Evolutionary conservation across 2,888 invertebrate species (phyloP).

Genomic region (Hypsopygia costalis): DNA sequence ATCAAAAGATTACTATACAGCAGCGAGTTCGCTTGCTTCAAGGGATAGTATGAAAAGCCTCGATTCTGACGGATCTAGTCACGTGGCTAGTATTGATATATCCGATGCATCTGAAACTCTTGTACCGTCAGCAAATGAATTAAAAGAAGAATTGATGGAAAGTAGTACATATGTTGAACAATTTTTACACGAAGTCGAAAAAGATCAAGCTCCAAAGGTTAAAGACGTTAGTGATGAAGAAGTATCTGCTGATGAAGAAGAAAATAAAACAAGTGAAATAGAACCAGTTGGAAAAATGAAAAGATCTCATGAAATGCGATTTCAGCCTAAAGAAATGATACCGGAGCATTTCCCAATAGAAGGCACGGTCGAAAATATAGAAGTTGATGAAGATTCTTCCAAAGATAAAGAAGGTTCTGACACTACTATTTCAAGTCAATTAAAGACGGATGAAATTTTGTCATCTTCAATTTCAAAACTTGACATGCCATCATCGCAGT

Average conservation of each 20-base stretch:
- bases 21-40: slow-evolving; percentile 92
- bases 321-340: slow-evolving; percentile 83
- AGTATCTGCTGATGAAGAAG: slow-evolving; percentile 80
- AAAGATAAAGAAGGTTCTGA: slow-evolving; percentile 66
- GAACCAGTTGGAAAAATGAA: slow-evolving; percentile 89
- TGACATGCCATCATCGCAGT: slow-evolving; percentile 57
- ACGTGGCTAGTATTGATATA: slow-evolving; percentile 93
- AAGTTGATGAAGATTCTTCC: slow-evolving; percentile 62
- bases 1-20: slow-evolving; percentile 92
- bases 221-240: slow-evolving; percentile 77
- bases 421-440: slow-evolving; percentile 69
- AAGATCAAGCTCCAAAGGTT: slow-evolving; percentile 43
- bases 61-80: slow-evolving; percentile 93
- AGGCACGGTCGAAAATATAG: slow-evolving; percentile 61
- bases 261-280: slow-evolving; percentile 62
- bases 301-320: slow-evolving; percentile 94
- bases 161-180: slow-evolving; percentile 81
- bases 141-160: slow-evolving; percentile 86
- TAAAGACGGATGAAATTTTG: slow-evolving; percentile 64
- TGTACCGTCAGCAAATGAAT: slow-evolving; percentile 92
- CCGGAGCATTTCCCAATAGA: slow-evolving; percentile 70
- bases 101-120: slow-evolving; percentile 96
- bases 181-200: slow-evolving; percentile 66
- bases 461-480: slow-evolving; percentile 72
- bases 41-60: slow-evolving; percentile 94